Conservation (phyloP, 2,113 vertebrate species). For the Saccopteryx leptura region DNA sequence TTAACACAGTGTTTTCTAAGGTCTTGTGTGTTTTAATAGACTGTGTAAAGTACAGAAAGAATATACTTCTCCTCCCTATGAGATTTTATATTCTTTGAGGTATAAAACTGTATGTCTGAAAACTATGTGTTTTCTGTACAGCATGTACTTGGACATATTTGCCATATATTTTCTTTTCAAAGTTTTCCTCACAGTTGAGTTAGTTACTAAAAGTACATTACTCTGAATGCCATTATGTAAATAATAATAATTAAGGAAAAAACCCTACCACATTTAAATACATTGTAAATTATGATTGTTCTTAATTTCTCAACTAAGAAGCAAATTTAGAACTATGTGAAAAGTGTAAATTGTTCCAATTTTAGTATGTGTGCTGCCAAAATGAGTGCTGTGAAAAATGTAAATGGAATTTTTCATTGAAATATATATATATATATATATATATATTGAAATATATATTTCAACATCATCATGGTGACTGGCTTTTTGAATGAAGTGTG, state of each 20-base stretch:
- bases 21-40: not conserved
- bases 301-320: conserved; percentile 40
- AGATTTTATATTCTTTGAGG: not conserved
- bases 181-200: not conserved
- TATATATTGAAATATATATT: not conserved
- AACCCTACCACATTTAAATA: not conserved
- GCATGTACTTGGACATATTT: not conserved
- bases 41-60: not conserved
- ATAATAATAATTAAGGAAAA: not conserved
- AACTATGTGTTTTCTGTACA: not conserved
- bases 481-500: not conserved
- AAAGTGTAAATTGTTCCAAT: not conserved
- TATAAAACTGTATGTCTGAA: not conserved
- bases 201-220: not conserved
- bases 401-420: not conserved
- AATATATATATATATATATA: not conserved
- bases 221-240: not conserved
- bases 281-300: not conserved
- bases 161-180: not conserved
- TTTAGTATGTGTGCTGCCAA: too few relatives aligned
- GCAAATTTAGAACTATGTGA: not conserved
- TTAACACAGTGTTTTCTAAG: not conserved
- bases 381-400: too few relatives aligned
- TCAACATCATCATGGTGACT: not conserved
- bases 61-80: not conserved